These are phyloP conservation scores for Sebastes nivosus DNA, from an alignment of 2,797 vertebrate species.

Conservation along the genomic window DNA sequence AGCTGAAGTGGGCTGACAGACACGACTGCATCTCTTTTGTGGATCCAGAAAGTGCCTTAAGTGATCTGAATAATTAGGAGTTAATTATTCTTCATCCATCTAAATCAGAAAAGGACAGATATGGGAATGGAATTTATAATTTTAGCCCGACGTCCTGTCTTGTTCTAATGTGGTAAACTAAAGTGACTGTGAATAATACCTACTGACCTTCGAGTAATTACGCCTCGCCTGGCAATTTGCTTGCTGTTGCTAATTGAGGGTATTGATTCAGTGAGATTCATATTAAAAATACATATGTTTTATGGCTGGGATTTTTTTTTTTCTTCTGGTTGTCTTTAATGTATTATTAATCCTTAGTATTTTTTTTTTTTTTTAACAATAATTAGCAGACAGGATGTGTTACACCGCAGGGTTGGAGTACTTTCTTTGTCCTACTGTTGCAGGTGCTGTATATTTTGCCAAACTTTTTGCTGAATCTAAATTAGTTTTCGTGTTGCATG, in stretches of 20 bases:
- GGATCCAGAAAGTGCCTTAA: constrained; percentile 97
- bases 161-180: constrained; percentile 98
- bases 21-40: constrained; percentile 91
- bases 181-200: constrained; percentile 99
- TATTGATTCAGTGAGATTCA: constrained; percentile 92
- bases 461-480: constrained; percentile 68
- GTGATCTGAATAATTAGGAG: constrained; percentile 99
- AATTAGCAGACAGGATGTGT: constrained; percentile 81
- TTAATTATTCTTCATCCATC: constrained; percentile 99
- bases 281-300: constrained; percentile 90
- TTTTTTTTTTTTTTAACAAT: constrained; percentile 69
- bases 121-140: constrained; percentile 99
- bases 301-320: constrained; percentile 74
- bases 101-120: constrained; percentile 99
- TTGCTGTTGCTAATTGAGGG: constrained; percentile 94
- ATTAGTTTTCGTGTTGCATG: constrained; percentile 40
- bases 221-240: constrained; percentile 93
- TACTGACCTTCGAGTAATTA: constrained; percentile 99
- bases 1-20: constrained; percentile 93
- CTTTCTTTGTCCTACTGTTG: constrained; percentile 69
- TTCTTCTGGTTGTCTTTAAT: constrained; percentile 77
- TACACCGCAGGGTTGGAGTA: constrained; percentile 64
- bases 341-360: constrained; percentile 84
- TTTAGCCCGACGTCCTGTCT: constrained; percentile 97
- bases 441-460: constrained; percentile 59